Evolutionary conservation across 2,113 vertebrate species (phyloP), one percentile per base, ranked within the genome.

Genomic region (Zingel zingel): DNA sequence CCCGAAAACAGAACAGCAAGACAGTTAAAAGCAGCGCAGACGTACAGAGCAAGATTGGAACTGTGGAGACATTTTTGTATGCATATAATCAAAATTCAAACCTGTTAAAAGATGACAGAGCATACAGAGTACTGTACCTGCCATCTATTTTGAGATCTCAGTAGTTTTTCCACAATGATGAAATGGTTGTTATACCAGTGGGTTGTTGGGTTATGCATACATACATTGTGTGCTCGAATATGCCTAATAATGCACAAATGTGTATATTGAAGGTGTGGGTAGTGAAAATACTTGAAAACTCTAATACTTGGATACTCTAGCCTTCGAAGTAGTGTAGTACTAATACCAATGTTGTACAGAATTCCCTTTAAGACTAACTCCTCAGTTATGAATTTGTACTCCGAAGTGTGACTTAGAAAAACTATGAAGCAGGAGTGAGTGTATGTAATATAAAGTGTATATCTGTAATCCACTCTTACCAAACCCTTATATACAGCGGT

Each of bases 91-190:
- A 21, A 74, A 81, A 56, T 57, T 61, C 74, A 56, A 70, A 84
- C 6, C 59, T 33, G 57, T 72, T 63, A 25, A 67, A 15, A 96
- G 95, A 77, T 57, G 36, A 73, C 23, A 7, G 69, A 77, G 74
- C 50, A 53, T 23, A 71, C 73, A 72, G 77, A 91, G 84, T 82
- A 81, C 86, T 81, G 79, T 86, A 84, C 77, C 71, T 78, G 70
- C 62, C 48, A 18, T 75, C 63, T 82, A 79, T 89, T 89, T 76
- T 63, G 45, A 87, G 72, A 90, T 78, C 84, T 82, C 86, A 69
- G 74, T 78, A 45, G 75, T 86, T 97, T 97, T 96, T 96, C 95
- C 95, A 94, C 94, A 94, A 95, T 91, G 83, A 96, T 94, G 92
- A 91, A 96, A 96, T 94, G 89, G 94, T 97, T 96, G 95, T 95